phyloP scores from a whole-genome alignment of 2,888 invertebrate genomes.

The Anorthoa munda region DNA sequence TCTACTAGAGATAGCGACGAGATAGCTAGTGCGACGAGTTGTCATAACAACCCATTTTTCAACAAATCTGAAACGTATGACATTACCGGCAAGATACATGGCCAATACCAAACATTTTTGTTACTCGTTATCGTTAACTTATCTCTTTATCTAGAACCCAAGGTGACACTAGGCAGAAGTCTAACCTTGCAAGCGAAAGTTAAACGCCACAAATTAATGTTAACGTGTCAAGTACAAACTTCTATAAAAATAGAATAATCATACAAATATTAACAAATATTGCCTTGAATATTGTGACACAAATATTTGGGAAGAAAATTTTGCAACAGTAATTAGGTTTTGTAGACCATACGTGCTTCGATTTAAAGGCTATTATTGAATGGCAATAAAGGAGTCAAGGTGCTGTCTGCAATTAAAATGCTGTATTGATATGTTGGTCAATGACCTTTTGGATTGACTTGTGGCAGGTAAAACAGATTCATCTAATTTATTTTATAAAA shows the following conservation, averaged over 20 bases:
- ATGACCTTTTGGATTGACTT: slow-evolving; percentile 45
- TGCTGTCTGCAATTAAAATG: slow-evolving; percentile 8
- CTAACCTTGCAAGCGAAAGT: slow-evolving; percentile 54
- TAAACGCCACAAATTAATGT: slow-evolving; percentile 39
- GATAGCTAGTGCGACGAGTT: no score
- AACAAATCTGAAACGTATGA: no score
- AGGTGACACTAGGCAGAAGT: slow-evolving; percentile 20
- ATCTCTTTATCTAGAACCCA: not conserved
- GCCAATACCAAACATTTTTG: no score
- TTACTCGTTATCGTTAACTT: no score
- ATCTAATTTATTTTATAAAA: not conserved
- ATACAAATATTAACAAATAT: slow-evolving; percentile 57
- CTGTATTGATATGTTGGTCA: slow-evolving; percentile 49
- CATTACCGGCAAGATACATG: no score
- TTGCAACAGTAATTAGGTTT: slow-evolving; percentile 43
- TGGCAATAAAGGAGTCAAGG: slow-evolving; percentile 43
- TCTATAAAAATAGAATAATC: slow-evolving; percentile 37
- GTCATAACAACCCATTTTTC: no score
- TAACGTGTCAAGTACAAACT: slow-evolving; percentile 63
- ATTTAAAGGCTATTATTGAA: slow-evolving; percentile 43
- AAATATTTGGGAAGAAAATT: slow-evolving; percentile 49
- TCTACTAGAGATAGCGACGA: no score
- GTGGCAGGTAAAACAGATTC: not conserved
- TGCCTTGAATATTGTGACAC: slow-evolving; percentile 62
- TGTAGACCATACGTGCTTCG: slow-evolving; percentile 11